Conservation (phyloP, 2,113 vertebrate genomes). For the Triplophysa siluroides region DNA sequence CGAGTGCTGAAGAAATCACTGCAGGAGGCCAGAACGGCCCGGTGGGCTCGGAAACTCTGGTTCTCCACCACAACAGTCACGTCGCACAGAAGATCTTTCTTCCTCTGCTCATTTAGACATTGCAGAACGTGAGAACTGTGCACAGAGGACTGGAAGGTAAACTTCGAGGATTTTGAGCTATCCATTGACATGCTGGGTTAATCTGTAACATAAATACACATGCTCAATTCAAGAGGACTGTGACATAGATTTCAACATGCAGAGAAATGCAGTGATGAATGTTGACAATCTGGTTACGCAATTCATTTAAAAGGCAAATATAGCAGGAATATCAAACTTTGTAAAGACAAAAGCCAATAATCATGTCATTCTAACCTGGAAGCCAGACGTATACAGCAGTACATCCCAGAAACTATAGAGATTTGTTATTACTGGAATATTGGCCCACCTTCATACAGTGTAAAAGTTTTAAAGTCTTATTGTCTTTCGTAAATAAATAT, state of each 20-base stretch:
- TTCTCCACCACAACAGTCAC: conserved; percentile 86
- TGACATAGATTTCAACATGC: neutral
- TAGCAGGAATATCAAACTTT: neutral
- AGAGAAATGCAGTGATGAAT: neutral
- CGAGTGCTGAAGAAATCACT: conserved; percentile 86
- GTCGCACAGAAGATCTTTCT: conserved; percentile 73
- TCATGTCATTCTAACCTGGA: too few relatives aligned
- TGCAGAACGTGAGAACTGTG: conserved; percentile 73
- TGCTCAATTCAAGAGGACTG: neutral
- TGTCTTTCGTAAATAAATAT: too few relatives aligned
- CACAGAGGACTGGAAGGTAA: conserved; percentile 75
- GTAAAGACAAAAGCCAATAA: too few relatives aligned
- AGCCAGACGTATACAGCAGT: too few relatives aligned
- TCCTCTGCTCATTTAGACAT: conserved; percentile 74
- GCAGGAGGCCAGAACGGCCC: conserved; percentile 87
- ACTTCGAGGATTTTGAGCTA: conserved; percentile 67
- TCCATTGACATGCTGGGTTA: conserved; percentile 63
- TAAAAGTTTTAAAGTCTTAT: too few relatives aligned
- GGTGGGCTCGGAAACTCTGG: conserved; percentile 87
- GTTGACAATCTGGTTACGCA: neutral
- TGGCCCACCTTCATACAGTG: too few relatives aligned
- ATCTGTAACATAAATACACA: conserved; percentile 50
- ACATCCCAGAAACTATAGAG: too few relatives aligned
- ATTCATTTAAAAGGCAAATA: neutral
- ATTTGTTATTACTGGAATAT: too few relatives aligned